Evolutionary conservation across 2,888 invertebrate species (phyloP), one percentile per base, ranked within the genome.

Genomic region (Drosophila meridiana): DNA sequence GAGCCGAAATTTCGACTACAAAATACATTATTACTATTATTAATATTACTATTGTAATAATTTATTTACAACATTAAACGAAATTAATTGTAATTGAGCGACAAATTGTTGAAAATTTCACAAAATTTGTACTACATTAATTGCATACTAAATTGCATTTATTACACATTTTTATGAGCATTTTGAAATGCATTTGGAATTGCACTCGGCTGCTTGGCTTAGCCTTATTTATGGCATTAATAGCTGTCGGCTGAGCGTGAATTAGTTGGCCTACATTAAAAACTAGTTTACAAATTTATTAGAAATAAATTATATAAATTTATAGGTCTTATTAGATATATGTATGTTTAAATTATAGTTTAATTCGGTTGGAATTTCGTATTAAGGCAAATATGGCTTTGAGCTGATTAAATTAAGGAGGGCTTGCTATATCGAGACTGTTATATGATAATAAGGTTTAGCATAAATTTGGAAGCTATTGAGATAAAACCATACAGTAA

Each of bases 41-140:
- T 14, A 28, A 30, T 56, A 36, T 28, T 58, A 45, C 34, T 34
- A 45, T 79, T 77, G 60, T 69, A 60, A 82, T 74, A 64, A 84
- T 82, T 82, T 83, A 80, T 76, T 80, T 66, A 80, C 72, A 80
- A 66, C 73, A 89, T 74, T 80, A 61, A 69, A 71, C 65, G 69
- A 69, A 77, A 83, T 69, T 73, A 74, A 74, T 48, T 72, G 67
- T 66, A 61, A 63, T 26, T 28, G 36, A 52, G 52, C 70, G 60
- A 80, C 80, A 82, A 69, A 61, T 74, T 80, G 73, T 64, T 34
- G 26, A 58, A 64, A 8, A 50, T 50, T 64, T 38, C 40, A 20
- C 32, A 32, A 34, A 45, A 52, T 50, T n/a, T 14, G 14, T 28
- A 13, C 28, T 34, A 7, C 32, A 40, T 34, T 52, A n/a, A 38